Evolutionary conservation across 2,888 invertebrate species (phyloP).

Genomic region (Cyclophora albipunctata): DNA sequence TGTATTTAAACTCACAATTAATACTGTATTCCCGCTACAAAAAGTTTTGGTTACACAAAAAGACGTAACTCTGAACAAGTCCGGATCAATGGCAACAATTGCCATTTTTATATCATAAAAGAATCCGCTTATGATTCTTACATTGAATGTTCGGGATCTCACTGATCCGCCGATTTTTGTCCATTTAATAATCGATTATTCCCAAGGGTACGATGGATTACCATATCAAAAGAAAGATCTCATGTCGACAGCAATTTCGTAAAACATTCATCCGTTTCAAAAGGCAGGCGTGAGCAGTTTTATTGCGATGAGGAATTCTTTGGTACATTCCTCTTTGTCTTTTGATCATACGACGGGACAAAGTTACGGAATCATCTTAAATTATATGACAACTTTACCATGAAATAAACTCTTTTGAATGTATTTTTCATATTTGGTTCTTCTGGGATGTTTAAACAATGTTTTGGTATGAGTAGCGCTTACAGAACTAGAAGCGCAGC

Average conservation of each 20-base stretch:
- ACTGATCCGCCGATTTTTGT: slow-evolving; percentile 54
- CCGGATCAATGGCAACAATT: slow-evolving; percentile 30
- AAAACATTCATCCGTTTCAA: slow-evolving; percentile 45
- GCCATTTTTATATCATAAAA: slow-evolving; percentile 44
- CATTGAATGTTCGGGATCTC: slow-evolving; percentile 41
- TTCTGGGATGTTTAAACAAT: no score
- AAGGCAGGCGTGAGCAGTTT: slow-evolving; percentile 39
- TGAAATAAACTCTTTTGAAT: background rate
- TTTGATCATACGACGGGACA: slow-evolving; percentile 22
- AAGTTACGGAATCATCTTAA: slow-evolving; percentile 5
- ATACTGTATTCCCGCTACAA: no score
- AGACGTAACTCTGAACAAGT: slow-evolving; percentile 20
- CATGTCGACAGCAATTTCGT: slow-evolving; percentile 59
- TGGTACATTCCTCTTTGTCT: slow-evolving; percentile 29
- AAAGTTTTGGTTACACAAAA: no score
- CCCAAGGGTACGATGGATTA: slow-evolving; percentile 55
- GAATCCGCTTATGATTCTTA: slow-evolving; percentile 48
- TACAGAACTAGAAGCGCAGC: no score
- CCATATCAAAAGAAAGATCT: slow-evolving; percentile 71
- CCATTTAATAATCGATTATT: slow-evolving; percentile 71
- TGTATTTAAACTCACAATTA: no score
- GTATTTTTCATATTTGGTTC: no score
- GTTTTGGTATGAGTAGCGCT: no score
- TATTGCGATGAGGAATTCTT: slow-evolving; percentile 36
- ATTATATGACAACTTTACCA: background rate